Base-by-base conservation (phyloP, 2,113 vertebrate genomes). In the Chrysemys picta region DNA sequence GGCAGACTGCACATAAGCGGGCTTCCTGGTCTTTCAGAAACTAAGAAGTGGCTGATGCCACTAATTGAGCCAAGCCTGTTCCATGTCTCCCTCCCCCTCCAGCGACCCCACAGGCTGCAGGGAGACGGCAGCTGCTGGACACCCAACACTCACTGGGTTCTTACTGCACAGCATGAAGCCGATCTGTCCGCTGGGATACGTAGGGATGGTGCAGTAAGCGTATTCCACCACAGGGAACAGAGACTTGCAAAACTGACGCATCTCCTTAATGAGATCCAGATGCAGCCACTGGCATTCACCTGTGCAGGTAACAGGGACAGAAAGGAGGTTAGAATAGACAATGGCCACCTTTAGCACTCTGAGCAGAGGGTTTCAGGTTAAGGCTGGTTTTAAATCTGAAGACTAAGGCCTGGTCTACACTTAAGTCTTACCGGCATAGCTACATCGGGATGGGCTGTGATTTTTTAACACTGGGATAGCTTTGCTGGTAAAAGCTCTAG, bases 131-230 rank as follows among this genome's bases (percentile, higher is more conserved):
- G 50, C 3, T 38, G 42, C 86, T 80, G 24, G 52, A 82, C 53
- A 1, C 14, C 19, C 6, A 24, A 82, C 84, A 96, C 99, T 98
- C 97, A 99, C 99, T 1, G 98, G 97, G 93, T 99, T 99, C 98
- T 99, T 99, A 98, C 99, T 99, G 98, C 99, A 99, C 59, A 99
- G 99, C 99, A 99, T 99, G 98, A 99, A 99, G 97, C 99, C 99
- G 16, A 99, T 99, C 98, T 99, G 99, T 83, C 99, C 99, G 1
- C 99, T 99, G 91, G 99, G 99, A 86, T 99, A 99, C 0, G 99
- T 99, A 72, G 99, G 99, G 98, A 99, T 99, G 98, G 99, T 99
- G 97, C 99, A 99, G 97, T 99, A 99, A 91, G 99, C 99, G 0
- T 99, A 99, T 94, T 98, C 99, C 94, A 99, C 99, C 78, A 99